Conservation (phyloP, 2,797 vertebrate species). For the Cyprinella venusta region DNA sequence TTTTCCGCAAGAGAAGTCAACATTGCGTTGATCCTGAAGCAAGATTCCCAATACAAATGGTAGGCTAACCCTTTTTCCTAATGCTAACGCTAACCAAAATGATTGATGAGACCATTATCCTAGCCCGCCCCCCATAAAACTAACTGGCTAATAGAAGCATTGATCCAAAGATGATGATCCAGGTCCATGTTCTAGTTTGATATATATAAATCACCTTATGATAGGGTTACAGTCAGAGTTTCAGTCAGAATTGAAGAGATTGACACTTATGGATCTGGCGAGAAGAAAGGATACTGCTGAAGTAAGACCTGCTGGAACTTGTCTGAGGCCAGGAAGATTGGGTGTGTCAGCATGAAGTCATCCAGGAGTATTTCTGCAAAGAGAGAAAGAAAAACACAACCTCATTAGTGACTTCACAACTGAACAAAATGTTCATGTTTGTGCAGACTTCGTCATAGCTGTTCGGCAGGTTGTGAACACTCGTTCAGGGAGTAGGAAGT, state of each 20-base stretch:
- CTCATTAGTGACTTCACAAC: conserved; percentile 16
- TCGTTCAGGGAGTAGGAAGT: not conserved
- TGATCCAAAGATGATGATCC: not conserved
- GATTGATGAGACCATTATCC: not conserved
- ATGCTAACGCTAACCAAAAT: not conserved
- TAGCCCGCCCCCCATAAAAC: not conserved
- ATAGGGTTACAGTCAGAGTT: not conserved
- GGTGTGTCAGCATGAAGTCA: conserved; percentile 95
- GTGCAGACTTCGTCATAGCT: not conserved
- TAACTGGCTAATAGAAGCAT: not conserved
- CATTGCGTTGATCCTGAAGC: not conserved
- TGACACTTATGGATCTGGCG: conserved; percentile 30
- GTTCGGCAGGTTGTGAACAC: conserved; percentile 35
- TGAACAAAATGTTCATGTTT: not conserved
- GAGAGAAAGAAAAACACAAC: conserved; percentile 41
- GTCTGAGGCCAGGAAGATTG: conserved; percentile 93
- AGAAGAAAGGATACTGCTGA: conserved; percentile 91
- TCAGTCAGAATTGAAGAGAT: not conserved
- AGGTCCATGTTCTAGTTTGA: not conserved
- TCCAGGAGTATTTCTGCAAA: conserved; percentile 86
- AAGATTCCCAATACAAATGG: not conserved
- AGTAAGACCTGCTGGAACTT: conserved; percentile 91
- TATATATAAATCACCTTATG: not conserved
- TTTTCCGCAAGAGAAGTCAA: not conserved
- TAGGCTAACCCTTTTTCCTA: not conserved